Conservation (phyloP, 2,113 vertebrate genomes). For the Tragulus kanchil region DNA sequence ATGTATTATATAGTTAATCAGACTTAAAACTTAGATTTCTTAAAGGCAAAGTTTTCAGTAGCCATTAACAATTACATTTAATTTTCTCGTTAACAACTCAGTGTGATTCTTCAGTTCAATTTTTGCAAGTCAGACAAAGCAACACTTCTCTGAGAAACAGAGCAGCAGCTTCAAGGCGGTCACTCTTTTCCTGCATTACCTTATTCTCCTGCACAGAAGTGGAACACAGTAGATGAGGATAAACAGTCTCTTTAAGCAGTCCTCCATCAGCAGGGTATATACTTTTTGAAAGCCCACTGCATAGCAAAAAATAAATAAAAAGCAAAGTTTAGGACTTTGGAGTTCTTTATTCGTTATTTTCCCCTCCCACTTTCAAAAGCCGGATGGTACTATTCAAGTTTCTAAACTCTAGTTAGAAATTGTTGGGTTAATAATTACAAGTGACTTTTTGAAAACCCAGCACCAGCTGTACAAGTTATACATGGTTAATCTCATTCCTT, state of each 20-base stretch:
- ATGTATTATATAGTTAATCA: neutral
- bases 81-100: slow-evolving; percentile 46
- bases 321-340: slow-evolving; percentile 72
- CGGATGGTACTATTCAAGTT: slow-evolving; percentile 74
- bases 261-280: slow-evolving; percentile 83
- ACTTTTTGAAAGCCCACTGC: slow-evolving; percentile 89
- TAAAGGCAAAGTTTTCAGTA: neutral
- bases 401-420: slow-evolving; percentile 84
- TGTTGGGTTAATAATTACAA: slow-evolving; percentile 87
- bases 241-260: slow-evolving; percentile 87
- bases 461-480: slow-evolving; percentile 91
- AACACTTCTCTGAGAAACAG: slow-evolving; percentile 22
- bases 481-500: slow-evolving; percentile 90
- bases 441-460: slow-evolving; percentile 87
- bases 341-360: slow-evolving; percentile 28
- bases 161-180: neutral
- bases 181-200: slow-evolving; percentile 82
- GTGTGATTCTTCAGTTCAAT: neutral
- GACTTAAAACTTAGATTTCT: neutral
- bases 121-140: slow-evolving; percentile 62
- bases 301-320: slow-evolving; percentile 47
- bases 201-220: slow-evolving; percentile 84
- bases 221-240: slow-evolving; percentile 88
- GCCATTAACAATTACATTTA: slow-evolving; percentile 9
- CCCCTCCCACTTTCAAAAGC: slow-evolving; percentile 62